Evolutionary conservation across 2,113 vertebrate genomes (phyloP), one percentile per base, ranked within the genome.

Genomic region (Ammodytes marinus): DNA sequence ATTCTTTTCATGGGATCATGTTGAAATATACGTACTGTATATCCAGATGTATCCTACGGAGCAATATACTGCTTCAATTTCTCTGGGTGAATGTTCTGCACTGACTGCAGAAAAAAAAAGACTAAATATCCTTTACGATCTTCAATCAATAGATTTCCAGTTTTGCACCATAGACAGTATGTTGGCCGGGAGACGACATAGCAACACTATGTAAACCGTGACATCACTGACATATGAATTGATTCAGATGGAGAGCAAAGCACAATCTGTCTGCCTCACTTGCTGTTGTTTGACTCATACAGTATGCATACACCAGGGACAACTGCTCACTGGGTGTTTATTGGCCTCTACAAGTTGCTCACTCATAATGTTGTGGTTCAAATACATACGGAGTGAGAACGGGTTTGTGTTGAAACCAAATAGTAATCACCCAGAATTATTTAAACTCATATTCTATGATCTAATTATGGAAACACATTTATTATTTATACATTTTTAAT

Each of bases 221-320:
- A 74, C 82, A 77, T 86, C 69, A 43, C 80, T 79, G 86, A 88
- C 91, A 91, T 88, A 87, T 86, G 87, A 92, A 74, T 13, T 40
- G 72, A 75, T 70, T 92, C 89, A 87, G 88, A 91, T 84, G 86
- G 87, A 84, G 82, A 85, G 67, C 84, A 60, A 68, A 79, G 76
- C 71, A 63, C 89, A 88, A 85, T 87, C 88, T 91, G 92, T 92
- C 86, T 65, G 58, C 47, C 72, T 81, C 80, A 77, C 81, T 79
- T 74, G 79, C 80, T 67, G 69, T 82, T 43, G 58, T 42, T 40
- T 87, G 89, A 92, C 82, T 93, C 92, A 90, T 67, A 79, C 87
- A 64, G 82, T 74, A 83, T 76, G 83, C 68, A 61, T 72, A 80
- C 68, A 79, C 64, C 70, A 73, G 2, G n/a, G 86, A 83, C 81